phyloP scores from a whole-genome alignment of 2,888 invertebrate genomes.

The Pristionchus fissidentatus region DNA sequence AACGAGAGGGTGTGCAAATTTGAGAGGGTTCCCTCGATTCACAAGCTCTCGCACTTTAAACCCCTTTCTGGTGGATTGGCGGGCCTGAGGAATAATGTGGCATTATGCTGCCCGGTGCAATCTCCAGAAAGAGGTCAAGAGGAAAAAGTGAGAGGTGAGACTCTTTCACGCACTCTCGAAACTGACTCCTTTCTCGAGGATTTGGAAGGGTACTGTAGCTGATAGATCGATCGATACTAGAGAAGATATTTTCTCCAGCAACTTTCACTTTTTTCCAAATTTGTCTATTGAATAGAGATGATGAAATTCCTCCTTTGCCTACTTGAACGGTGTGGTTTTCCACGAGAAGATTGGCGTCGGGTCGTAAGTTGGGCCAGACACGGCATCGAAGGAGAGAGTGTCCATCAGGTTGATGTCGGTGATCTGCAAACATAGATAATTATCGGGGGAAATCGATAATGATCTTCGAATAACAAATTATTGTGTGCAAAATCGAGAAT shows the following conservation, averaged over 20 bases:
- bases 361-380: constrained; percentile 80
- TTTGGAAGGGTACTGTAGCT: too few relatives aligned
- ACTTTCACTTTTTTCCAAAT: neutral
- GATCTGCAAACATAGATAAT: constrained; percentile 56
- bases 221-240: too few relatives aligned
- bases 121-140: too few relatives aligned
- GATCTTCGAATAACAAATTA: too few relatives aligned
- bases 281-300: neutral
- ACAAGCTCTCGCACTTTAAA: too few relatives aligned
- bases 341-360: constrained; percentile 84
- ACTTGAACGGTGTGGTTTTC: constrained; percentile 82
- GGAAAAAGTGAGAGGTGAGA: too few relatives aligned
- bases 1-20: neutral
- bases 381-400: constrained; percentile 79
- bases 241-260: neutral
- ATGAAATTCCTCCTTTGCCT: neutral
- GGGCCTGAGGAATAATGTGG: neutral
- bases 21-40: neutral
- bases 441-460: neutral
- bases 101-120: neutral
- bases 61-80: neutral
- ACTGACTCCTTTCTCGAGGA: neutral
- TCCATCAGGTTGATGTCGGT: constrained; percentile 69
- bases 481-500: too few relatives aligned
- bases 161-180: neutral